phyloP scores from a whole-genome alignment of 2,888 invertebrate genomes.

The Galeruca laticollis region DNA sequence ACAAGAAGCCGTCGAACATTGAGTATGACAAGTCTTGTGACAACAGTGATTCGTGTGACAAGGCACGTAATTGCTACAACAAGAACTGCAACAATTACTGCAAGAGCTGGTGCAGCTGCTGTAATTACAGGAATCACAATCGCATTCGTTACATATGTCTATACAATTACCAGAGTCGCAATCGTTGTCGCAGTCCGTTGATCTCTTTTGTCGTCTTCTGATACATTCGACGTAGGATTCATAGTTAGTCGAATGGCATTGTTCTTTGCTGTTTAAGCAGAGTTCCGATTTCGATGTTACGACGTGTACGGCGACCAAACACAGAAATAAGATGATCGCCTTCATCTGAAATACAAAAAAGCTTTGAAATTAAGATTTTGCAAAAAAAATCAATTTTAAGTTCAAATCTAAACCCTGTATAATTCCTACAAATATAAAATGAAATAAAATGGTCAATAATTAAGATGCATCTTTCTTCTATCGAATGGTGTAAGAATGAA shows the following conservation, averaged over 20 bases:
- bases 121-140: slow-evolving; percentile 59
- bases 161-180: slow-evolving; percentile 52
- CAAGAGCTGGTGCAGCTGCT: slow-evolving; percentile 48
- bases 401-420: too few species aligned
- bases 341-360: slow-evolving; percentile 38
- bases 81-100: slow-evolving; percentile 54
- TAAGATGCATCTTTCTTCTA: too few species aligned
- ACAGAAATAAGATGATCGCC: slow-evolving; percentile 21
- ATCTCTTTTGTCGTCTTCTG: slow-evolving; percentile 55
- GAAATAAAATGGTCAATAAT: too few species aligned
- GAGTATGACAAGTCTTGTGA: slow-evolving; percentile 62
- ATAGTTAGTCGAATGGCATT: slow-evolving; percentile 59
- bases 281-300: slow-evolving; percentile 11
- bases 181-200: slow-evolving; percentile 39
- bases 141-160: slow-evolving; percentile 56
- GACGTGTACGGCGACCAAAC: neutral
- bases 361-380: neutral
- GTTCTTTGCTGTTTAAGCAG: slow-evolving; percentile 42
- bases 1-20: slow-evolving; percentile 60
- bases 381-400: neutral
- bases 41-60: slow-evolving; percentile 62
- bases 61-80: slow-evolving; percentile 52
- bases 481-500: too few species aligned
- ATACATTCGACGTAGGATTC: slow-evolving; percentile 60
- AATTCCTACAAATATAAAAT: too few species aligned